Evolutionary conservation across 2,113 vertebrate species (phyloP).

Genomic region (Emydura subglobosa): DNA sequence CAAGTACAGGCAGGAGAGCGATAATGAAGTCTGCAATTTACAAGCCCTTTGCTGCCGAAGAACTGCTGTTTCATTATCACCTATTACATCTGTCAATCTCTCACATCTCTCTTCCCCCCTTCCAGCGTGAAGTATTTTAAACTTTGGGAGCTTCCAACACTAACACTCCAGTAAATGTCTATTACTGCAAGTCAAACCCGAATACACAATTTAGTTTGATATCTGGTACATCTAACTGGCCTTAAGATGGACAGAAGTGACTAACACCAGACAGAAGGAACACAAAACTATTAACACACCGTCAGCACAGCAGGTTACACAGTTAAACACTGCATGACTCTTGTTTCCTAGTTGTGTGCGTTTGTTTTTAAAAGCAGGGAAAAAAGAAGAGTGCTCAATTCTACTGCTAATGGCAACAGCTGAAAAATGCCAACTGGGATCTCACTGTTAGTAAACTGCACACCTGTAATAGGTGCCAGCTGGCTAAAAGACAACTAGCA

Average conservation of each 20-base stretch:
- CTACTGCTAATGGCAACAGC: not conserved
- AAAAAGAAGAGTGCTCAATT: not conserved
- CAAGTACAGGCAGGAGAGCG: conserved; percentile 66
- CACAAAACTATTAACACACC: not conserved
- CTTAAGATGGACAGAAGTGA: not conserved
- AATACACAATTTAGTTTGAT: not conserved
- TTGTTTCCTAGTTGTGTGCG: not conserved
- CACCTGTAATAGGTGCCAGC: not conserved
- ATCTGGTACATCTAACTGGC: not conserved
- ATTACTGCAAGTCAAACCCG: not conserved
- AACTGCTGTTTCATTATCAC: conserved; percentile 77
- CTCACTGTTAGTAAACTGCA: not conserved
- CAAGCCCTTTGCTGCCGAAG: not conserved
- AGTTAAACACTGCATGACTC: not conserved
- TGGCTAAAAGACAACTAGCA: not conserved
- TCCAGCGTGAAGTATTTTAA: not conserved
- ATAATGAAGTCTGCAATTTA: conserved; percentile 31
- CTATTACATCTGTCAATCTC: not conserved
- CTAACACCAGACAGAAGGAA: not conserved
- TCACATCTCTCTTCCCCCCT: not conserved
- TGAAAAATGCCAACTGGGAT: not conserved
- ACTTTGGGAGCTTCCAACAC: not conserved
- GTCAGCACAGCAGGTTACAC: not conserved
- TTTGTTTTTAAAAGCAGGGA: not conserved
- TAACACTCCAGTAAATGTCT: not conserved